These are phyloP conservation scores for Ameiurus melas DNA, from an alignment of 2,113 vertebrate species.

Conservation along the genomic window DNA sequence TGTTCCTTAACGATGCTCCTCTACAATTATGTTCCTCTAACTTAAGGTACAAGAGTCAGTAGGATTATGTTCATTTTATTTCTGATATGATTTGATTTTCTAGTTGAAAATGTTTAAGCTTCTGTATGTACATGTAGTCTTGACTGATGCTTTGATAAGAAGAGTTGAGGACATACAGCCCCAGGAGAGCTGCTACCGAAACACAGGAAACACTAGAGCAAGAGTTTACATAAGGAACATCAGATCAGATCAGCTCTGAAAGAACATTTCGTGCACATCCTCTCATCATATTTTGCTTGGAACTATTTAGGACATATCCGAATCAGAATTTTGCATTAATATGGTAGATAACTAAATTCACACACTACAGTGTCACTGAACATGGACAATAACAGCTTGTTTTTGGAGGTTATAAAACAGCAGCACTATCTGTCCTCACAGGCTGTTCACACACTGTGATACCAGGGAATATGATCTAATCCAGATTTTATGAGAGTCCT, in stretches of 20 bases:
- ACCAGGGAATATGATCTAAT: neutral
- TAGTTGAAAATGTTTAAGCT: neutral
- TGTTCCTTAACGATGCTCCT: neutral
- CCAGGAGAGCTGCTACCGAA: slow-evolving; percentile 24
- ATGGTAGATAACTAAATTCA: neutral
- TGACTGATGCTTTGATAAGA: neutral
- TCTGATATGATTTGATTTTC: neutral
- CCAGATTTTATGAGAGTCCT: slow-evolving; percentile 12
- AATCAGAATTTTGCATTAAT: neutral
- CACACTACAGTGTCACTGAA: neutral
- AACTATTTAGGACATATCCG: neutral
- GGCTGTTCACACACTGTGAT: neutral
- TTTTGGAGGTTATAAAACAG: neutral
- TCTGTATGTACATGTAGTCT: neutral
- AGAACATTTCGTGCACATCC: slow-evolving; percentile 32
- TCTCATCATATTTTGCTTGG: neutral
- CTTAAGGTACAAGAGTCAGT: too few species aligned
- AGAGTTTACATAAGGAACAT: slow-evolving; percentile 38
- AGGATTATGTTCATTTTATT: neutral
- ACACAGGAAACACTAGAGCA: slow-evolving; percentile 44
- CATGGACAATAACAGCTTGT: neutral
- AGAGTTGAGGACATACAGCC: neutral
- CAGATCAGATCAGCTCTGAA: slow-evolving; percentile 38
- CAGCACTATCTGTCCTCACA: neutral
- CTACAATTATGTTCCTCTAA: neutral